Evolutionary conservation across 2,797 vertebrate genomes (phyloP), one percentile per base, ranked within the genome.

Genomic region (Picus viridis): DNA sequence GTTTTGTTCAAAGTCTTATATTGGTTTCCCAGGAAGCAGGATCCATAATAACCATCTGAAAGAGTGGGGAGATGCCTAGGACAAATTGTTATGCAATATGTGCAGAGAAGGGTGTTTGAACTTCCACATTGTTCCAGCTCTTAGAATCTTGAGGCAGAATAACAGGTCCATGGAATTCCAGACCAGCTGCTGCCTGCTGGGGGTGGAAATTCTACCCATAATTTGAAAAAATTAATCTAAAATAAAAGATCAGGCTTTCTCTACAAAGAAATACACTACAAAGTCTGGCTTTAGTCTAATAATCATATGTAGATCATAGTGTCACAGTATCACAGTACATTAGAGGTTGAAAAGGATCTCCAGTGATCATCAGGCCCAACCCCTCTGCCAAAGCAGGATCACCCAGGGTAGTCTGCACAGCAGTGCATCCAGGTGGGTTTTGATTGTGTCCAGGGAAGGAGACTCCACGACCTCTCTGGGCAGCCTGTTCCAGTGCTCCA

Each of bases 51-150:
- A 76, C 26, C 54, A 23, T 62, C 54, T 51, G 22, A 62, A 12
- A 13, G 26, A 75, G 13, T 18, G 34, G 56, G 34, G 41, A 77
- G 17, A 11, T 59, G 51, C 53, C 69, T 65, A 10, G 0, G 80
- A 41, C 9, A 23, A 57, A 58, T 67, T 53, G 15, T 64, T 61
- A 7, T 22, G 18, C 4, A 1, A 18, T 27, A 36, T 0, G 0
- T 43, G 32, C 23, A 41, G 32, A 76, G 18, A 82, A 70, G 4
- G 18, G 18, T 34, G 17, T 79, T 61, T 88, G 24, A 82, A 64
- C 39, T 64, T 39, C 16, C 43, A 51, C 64, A n/a, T 45, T 74
- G 16, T 45, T 94, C 74, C 45, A 70, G 18, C 30, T 79, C 86
- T 88, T 6, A 67, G 57, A 57, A 57, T 34, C 62, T 57, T 2